Percentiles rank a stretch among this genome's conserved stretches.
phyloP scores from a whole-genome alignment of 2,797 vertebrate genomes.

The Aldrovandia affinis region DNA sequence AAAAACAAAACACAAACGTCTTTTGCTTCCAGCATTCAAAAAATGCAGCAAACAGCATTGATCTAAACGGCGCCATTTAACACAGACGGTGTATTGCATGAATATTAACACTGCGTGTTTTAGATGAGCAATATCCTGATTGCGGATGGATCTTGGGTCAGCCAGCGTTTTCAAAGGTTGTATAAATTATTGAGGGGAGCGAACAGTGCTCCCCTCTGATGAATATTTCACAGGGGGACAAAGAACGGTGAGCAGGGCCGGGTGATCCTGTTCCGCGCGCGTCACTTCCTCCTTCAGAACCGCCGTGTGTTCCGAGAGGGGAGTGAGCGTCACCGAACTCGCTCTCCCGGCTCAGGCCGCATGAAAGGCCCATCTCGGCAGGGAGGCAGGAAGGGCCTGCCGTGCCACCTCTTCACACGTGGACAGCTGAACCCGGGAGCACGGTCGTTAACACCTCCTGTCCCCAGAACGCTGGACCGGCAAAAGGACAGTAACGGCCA shows the following conservation, averaged over 20 bases:
- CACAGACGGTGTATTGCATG: conserved; percentile 15
- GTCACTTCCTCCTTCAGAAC: conserved; percentile 20
- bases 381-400: not conserved
- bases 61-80: conserved; percentile 30
- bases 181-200: conserved; percentile 37
- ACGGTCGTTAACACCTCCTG: too few species aligned
- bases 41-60: not conserved
- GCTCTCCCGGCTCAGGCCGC: not conserved
- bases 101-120: conserved; percentile 15
- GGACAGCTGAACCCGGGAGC: not conserved
- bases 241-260: not conserved
- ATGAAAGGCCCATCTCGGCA: conserved; percentile 4
- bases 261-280: not conserved
- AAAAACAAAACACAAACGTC: not conserved
- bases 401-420: not conserved
- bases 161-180: conserved; percentile 28
- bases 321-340: not conserved
- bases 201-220: conserved; percentile 18
- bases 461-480: too few species aligned
- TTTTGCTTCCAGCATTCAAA: not conserved
- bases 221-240: conserved; percentile 28
- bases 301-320: not conserved
- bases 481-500: not conserved
- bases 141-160: conserved; percentile 20
- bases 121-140: conserved; percentile 20